Evolutionary conservation across 1,140 invertebrate species (phyloP).

Genomic region (Drosophila hydei): DNA sequence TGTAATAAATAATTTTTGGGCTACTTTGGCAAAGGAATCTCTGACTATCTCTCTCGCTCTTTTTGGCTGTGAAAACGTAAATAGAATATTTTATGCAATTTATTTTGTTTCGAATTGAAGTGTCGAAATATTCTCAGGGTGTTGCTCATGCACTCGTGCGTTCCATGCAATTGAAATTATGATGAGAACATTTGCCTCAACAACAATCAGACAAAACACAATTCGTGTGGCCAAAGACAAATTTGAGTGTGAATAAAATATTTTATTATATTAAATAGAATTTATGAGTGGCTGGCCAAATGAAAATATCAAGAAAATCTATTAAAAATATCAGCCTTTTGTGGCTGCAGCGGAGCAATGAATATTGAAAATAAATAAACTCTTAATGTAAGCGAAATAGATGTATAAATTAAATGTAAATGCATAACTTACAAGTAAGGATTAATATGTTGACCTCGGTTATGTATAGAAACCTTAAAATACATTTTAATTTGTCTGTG

Average conservation of each 20-base stretch:
- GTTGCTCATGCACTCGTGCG: constrained; percentile 69
- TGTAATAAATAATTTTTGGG: constrained; percentile 56
- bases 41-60: neutral
- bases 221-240: constrained; percentile 1
- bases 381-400: no score
- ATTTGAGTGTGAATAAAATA: constrained; percentile 18
- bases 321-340: neutral
- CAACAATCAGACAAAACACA: constrained; percentile 16
- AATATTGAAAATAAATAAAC: no score
- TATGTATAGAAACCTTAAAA: no score
- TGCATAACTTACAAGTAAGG: no score
- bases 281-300: no score
- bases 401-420: no score
- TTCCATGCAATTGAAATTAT: constrained; percentile 57
- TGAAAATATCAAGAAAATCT: neutral
- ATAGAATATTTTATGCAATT: constrained; percentile 82
- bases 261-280: constrained; percentile 6
- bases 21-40: neutral
- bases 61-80: constrained; percentile 58
- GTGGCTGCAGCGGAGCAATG: no score
- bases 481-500: no score
- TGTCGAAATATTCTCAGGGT: constrained; percentile 64
- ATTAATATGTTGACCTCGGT: no score
- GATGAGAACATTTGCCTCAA: constrained; percentile 2
- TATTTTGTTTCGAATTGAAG: constrained; percentile 68